Base-by-base conservation (phyloP, 2,113 vertebrate genomes). In the Protobothrops mucrosquamatus region DNA sequence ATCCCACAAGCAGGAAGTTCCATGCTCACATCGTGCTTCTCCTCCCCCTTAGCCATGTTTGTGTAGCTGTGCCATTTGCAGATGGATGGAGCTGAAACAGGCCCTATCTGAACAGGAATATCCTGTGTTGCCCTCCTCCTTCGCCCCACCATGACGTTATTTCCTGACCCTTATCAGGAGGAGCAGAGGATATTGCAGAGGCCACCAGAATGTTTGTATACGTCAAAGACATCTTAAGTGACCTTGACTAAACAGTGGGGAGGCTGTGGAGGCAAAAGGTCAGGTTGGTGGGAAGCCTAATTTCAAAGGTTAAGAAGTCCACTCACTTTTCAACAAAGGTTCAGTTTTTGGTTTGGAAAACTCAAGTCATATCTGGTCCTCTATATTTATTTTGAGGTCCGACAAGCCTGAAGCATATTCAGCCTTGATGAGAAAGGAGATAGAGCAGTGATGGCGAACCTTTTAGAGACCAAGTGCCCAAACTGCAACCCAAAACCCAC, bases 31-130 rank as follows among this genome's bases (percentile, higher is more conserved):
- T 81, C 34, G 20, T 22, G 18, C 74, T 81, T 22, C 74, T 81
- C 6, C 22, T 85, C 23, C 43, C 43, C 7, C 43, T 48, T 4
- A 20, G 22, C 22, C 46, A 46, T 5, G 46, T 48, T 48, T 11
- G 23, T 51, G 46, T 29, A 87, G 85, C 46, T 87, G 93, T 94
- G 96, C 96, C 95, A 95, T 94, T 95, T 94, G 94, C 95, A 93
- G 69, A 54, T 12, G 24, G 14, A n/a, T 92, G 94, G 92, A 95
- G 93, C 94, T 94, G 55, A 95, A 95, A 95, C 94, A 93, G 91
- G 95, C 96, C 95, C 93, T 93, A 97, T 97, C 95, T 94, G 48
- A 0, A 92, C 95, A 96, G 93, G 55, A 55, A 1, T 5, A 95
- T 95, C 95, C 95, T 93, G 87, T 0, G 0, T 24, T 51, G 8